Evolutionary conservation across 2,113 vertebrate species (phyloP).

Genomic region (Xyliphius kryptos): DNA sequence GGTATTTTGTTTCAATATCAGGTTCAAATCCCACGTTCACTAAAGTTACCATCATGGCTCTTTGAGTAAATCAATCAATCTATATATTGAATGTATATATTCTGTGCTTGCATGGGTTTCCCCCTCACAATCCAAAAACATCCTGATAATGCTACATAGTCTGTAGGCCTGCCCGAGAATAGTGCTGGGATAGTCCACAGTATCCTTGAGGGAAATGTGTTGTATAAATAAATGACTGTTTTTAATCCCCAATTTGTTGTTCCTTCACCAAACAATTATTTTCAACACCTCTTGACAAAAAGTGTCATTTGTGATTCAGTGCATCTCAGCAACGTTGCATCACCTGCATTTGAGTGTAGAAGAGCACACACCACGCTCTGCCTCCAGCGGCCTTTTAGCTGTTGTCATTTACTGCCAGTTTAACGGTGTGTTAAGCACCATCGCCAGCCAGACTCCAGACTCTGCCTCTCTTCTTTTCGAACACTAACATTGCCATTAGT

Average conservation of each 20-base stretch:
- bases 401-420: constrained; percentile 65
- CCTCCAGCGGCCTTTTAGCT: constrained; percentile 57
- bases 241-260: constrained; percentile 12
- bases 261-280: constrained; percentile 9
- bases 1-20: no score
- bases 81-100: no score
- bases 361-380: constrained; percentile 33
- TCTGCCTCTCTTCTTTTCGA: constrained; percentile 44
- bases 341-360: constrained; percentile 22
- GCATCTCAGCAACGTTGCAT: constrained; percentile 15
- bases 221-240: not conserved
- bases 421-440: constrained; percentile 61
- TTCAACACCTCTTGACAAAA: constrained; percentile 16
- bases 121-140: no score
- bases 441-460: constrained; percentile 53
- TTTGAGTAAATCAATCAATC: no score
- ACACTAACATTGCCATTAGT: constrained; percentile 58
- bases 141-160: no score
- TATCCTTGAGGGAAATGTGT: no score
- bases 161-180: no score
- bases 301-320: constrained; percentile 15
- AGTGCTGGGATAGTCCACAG: no score
- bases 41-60: no score
- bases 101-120: no score
- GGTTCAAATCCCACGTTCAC: no score